Base-by-base conservation (phyloP, 2,113 vertebrate genomes). In the Pipra filicauda region DNA sequence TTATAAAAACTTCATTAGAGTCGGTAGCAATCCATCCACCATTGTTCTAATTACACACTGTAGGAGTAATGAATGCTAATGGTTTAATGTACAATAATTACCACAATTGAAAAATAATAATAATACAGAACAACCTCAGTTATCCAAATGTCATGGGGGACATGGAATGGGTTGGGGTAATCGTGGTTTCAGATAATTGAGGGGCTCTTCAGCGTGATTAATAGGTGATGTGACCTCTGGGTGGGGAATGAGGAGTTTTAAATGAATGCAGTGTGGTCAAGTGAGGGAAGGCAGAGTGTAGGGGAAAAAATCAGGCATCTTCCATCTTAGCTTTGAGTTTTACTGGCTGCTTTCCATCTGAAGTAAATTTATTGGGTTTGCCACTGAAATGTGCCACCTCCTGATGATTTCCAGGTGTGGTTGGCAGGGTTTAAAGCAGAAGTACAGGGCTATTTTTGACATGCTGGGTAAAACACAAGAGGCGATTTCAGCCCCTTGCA, bases 1-100 rank as follows among this genome's bases (percentile, higher is more conserved):
- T 98, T 98, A 98, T 97, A 98, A 98, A 98, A 98, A 98, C 98
- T 98, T 98, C 97, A 98, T 98, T 98, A 98, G 95, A 96, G 97
- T 98, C 93, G 59, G 97, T 96, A 98, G 97, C 98, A 97, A 98
- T 97, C 97, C 97, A 97, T 94, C 98, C 97, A 96, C 96, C 96
- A 97, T 97, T 97, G 97, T 97, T 97, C 97, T 98, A 98, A 98
- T 98, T 98, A 98, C 95, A 97, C 97, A 97, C 96, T 98, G 98
- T 97, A 97, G 96, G 97, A 96, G 97, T 98, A 98, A 98, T 98
- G 98, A 98, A 98, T 97, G 97, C 96, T 98, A 98, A 98, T 98
- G 97, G 97, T 97, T 98, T 98, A 97, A 98, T 97, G 97, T 97
- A 97, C 96, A 96, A 98, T 98, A 97, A 98, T 98, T 98, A 96